phyloP scores from a whole-genome alignment of 2,888 invertebrate species.

The Drosophila robusta region DNA sequence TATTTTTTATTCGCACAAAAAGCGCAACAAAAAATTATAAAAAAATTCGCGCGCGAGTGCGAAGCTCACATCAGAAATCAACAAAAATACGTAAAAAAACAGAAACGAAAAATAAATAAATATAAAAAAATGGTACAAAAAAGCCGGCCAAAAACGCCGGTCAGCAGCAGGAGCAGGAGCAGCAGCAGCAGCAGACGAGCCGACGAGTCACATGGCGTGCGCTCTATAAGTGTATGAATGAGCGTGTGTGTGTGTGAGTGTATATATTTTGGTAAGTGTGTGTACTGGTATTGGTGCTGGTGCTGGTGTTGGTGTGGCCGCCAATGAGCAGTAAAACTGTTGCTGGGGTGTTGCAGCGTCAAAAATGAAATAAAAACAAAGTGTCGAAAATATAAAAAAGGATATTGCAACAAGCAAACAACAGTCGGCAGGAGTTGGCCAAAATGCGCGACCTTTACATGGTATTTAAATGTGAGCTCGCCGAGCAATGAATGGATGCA shows the following conservation, averaged over 20 bases:
- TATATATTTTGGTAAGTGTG: constrained; percentile 41
- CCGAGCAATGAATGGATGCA: background rate
- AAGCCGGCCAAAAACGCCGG: constrained; percentile 64
- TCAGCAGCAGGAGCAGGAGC: constrained; percentile 55
- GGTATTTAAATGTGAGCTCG: constrained; percentile 10
- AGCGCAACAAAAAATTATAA: constrained; percentile 54
- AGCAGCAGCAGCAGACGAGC: constrained; percentile 40
- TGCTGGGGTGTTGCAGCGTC: constrained; percentile 64
- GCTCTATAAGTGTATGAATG: constrained; percentile 44
- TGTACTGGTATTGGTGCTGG: background rate
- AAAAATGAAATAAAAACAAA: constrained; percentile 47
- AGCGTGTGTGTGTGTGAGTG: constrained; percentile 28
- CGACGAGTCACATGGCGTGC: constrained; percentile 45
- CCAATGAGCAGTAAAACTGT: constrained; percentile 77
- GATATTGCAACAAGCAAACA: constrained; percentile 29
- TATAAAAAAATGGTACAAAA: constrained; percentile 31
- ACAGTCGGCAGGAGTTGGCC: constrained; percentile 14
- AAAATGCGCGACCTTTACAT: constrained; percentile 8
- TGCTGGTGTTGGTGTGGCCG: constrained; percentile 47
- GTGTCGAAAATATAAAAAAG: constrained; percentile 70
- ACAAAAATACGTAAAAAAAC: constrained; percentile 35
- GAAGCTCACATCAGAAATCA: constrained; percentile 62
- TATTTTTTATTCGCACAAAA: constrained; percentile 75
- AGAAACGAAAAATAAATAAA: constrained; percentile 21
- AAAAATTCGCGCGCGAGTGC: constrained; percentile 50